phyloP scores from a whole-genome alignment of 2,113 vertebrate species.

The Setophaga petechia region DNA sequence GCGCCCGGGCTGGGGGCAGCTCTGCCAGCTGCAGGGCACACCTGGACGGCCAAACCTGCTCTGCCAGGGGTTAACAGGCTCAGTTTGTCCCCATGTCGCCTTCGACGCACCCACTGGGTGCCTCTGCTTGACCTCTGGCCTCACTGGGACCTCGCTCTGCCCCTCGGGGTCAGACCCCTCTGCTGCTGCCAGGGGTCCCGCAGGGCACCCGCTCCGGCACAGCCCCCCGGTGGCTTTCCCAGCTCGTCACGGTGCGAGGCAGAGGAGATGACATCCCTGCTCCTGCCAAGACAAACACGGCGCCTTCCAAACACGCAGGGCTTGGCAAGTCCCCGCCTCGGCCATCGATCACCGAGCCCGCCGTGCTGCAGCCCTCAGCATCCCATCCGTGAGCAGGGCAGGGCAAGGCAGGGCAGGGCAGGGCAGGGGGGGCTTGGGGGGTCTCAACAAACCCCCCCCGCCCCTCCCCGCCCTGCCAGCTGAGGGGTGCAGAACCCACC shows the following conservation, averaged over 20 bases:
- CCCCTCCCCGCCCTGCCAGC: fast-evolving
- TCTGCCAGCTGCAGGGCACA: not conserved
- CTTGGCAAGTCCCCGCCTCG: conserved; percentile 31
- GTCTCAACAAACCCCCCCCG: fast-evolving
- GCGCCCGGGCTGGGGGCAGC: not conserved
- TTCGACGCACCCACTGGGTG: fast-evolving
- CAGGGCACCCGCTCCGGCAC: not conserved
- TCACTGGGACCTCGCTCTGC: fast-evolving
- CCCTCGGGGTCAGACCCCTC: not conserved
- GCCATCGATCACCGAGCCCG: conserved; percentile 32
- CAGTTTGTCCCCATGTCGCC: not conserved
- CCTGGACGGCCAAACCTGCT: not conserved
- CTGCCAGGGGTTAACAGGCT: not conserved
- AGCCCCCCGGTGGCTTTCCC: conserved; percentile 17
- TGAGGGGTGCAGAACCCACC: not conserved
- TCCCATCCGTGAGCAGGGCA: not conserved
- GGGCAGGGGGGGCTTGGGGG: fast-evolving
- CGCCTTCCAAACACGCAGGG: conserved; percentile 39
- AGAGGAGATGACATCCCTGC: conserved; percentile 47
- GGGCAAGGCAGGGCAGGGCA: not conserved
- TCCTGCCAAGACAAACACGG: conserved; percentile 63
- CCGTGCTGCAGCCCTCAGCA: not conserved
- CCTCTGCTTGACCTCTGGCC: fast-evolving
- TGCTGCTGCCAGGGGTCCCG: not conserved
- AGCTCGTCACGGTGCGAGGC: not conserved